Evolutionary conservation across 2,113 vertebrate species (phyloP).

Genomic region (Xenotilapia flavipinnis): DNA sequence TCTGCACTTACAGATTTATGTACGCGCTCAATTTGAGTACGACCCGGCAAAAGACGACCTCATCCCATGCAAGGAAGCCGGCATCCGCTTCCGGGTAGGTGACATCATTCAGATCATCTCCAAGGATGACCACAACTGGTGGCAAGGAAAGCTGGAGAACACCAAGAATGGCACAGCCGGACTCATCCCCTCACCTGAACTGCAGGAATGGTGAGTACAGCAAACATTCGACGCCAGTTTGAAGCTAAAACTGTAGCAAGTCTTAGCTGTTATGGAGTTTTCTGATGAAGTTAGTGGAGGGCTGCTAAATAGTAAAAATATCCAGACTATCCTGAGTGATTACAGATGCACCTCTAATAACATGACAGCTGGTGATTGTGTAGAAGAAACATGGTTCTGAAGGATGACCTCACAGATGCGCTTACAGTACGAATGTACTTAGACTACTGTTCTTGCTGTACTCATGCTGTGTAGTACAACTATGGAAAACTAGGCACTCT

Average conservation of each 20-base stretch:
- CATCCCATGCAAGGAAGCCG: conserved; percentile 98
- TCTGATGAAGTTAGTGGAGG: not conserved
- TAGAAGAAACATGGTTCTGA: not conserved
- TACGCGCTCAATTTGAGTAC: conserved; percentile 98
- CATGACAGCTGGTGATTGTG: not conserved
- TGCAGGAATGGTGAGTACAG: conserved; percentile 90
- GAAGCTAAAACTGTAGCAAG: not conserved
- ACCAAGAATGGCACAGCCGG: conserved; percentile 97
- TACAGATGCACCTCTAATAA: not conserved
- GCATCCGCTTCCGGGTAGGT: conserved; percentile 92
- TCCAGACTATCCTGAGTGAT: not conserved
- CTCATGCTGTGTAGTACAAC: not conserved
- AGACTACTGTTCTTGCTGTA: accelerated
- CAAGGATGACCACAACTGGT: conserved; percentile 99
- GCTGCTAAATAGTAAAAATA: not conserved
- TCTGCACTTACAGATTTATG: conserved; percentile 84
- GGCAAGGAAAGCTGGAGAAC: conserved; percentile 98
- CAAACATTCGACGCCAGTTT: not conserved
- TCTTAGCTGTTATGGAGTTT: not conserved
- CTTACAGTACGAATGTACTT: not conserved
- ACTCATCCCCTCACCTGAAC: conserved; percentile 96
- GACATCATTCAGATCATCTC: conserved; percentile 99
- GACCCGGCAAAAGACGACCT: conserved; percentile 96
- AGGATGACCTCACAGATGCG: not conserved
- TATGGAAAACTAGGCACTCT: not conserved